A percentile compares a stretch with the other conserved stretches of the same genome.
These are phyloP conservation scores for Mustelus asterias DNA, from an alignment of 2,113 vertebrate genomes.

Conservation along the genomic window DNA sequence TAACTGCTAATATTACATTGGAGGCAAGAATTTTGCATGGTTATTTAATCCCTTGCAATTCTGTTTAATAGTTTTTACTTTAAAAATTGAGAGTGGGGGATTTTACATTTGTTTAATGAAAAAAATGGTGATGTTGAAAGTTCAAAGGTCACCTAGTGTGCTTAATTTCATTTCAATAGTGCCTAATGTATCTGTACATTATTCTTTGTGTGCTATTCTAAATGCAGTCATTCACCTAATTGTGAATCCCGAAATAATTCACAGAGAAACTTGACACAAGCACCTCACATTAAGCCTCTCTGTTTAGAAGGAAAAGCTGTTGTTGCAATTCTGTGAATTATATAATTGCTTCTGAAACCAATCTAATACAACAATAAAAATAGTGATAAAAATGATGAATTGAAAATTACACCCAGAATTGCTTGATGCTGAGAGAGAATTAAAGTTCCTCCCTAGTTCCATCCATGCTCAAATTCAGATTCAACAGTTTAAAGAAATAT, in stretches of 20 bases:
- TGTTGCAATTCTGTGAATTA: neutral
- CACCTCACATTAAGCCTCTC: neutral
- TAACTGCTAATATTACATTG: neutral
- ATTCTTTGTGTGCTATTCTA: neutral
- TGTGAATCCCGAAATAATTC: neutral
- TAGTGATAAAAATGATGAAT: neutral
- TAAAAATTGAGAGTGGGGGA: neutral
- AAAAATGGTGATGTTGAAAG: neutral
- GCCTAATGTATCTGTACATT: neutral
- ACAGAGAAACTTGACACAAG: neutral
- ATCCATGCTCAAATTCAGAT: neutral
- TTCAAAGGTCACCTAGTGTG: neutral
- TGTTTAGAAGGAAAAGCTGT: neutral
- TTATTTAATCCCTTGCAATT: neutral
- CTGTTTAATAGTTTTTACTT: neutral
- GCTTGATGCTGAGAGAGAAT: neutral
- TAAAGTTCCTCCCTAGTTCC: neutral
- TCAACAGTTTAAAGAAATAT: conserved; percentile 47
- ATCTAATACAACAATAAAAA: conserved; percentile 3
- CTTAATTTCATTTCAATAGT: neutral
- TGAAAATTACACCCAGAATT: neutral
- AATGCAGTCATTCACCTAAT: neutral
- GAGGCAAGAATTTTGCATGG: conserved; percentile 3
- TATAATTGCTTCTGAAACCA: neutral
- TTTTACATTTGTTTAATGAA: neutral